Conservation (phyloP, 2,113 vertebrate genomes). For the Echinops telfairi region DNA sequence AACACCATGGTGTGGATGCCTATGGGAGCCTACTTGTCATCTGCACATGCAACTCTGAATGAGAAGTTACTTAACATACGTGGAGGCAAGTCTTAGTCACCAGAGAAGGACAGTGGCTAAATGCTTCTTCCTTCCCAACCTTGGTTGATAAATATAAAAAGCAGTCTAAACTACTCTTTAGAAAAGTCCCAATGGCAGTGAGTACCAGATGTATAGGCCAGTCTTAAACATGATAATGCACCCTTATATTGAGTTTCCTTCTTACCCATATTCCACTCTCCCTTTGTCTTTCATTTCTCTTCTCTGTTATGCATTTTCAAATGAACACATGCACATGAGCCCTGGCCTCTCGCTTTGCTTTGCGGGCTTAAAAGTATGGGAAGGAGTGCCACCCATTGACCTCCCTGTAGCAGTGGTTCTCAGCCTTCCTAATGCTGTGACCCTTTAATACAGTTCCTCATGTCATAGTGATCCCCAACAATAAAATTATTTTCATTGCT, state of each 20-base stretch:
- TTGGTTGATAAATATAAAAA: not conserved
- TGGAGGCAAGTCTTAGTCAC: not conserved
- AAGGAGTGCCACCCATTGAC: not conserved
- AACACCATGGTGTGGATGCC: not conserved
- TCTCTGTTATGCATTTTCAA: not conserved
- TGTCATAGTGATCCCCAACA: too few relatives aligned
- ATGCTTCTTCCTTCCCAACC: not conserved
- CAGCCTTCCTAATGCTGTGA: too few relatives aligned
- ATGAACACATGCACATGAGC: not conserved
- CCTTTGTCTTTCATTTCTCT: not conserved
- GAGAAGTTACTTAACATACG: not conserved
- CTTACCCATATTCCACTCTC: not conserved
- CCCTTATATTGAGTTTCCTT: not conserved
- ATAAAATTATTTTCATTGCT: too few relatives aligned
- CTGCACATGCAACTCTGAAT: slow-evolving; percentile 10
- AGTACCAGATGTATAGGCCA: not conserved
- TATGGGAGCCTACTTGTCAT: not conserved
- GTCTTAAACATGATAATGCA: not conserved
- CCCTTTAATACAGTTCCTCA: too few relatives aligned
- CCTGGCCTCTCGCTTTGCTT: not conserved
- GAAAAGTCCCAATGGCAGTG: too few relatives aligned
- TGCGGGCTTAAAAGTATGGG: not conserved
- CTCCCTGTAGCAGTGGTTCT: too few relatives aligned
- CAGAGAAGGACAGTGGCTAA: not conserved
- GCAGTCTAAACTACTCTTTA: not conserved